A percentile compares a stretch with the other conserved stretches of the same genome.
Evolutionary conservation across 1,140 invertebrate species (phyloP).

Genomic region (Heliothis subflexa): DNA sequence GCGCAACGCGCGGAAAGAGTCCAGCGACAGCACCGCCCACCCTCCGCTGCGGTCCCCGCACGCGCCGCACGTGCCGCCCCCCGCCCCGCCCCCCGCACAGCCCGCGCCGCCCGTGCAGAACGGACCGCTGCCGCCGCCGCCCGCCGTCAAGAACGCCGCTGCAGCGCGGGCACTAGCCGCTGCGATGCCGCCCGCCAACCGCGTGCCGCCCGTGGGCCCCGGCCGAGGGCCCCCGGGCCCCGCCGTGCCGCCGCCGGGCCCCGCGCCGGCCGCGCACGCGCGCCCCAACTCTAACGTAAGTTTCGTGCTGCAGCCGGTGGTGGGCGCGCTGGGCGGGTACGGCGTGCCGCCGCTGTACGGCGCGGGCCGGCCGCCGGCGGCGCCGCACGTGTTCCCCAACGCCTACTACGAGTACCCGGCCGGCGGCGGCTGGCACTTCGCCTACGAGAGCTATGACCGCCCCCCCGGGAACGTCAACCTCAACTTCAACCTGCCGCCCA

Average conservation of each 20-base stretch:
- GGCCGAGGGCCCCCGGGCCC: slow-evolving; percentile 10
- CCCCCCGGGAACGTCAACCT: slow-evolving; percentile 76
- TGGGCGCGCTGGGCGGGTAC: slow-evolving; percentile 56
- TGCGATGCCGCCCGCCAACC: neutral
- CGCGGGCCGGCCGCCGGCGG: slow-evolving; percentile 61
- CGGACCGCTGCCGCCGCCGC: slow-evolving; percentile 15
- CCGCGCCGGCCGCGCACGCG: slow-evolving; percentile 32
- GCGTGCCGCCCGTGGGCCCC: slow-evolving; percentile 39
- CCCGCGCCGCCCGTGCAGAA: slow-evolving; percentile 25
- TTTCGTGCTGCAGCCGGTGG: slow-evolving; percentile 80
- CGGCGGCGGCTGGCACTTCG: slow-evolving; percentile 76
- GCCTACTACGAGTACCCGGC: slow-evolving; percentile 73
- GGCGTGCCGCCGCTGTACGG: slow-evolving; percentile 69
- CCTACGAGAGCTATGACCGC: slow-evolving; percentile 76
- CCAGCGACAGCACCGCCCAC: slow-evolving; percentile 12
- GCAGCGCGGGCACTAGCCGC: neutral
- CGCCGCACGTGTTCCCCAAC: slow-evolving; percentile 69
- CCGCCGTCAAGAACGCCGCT: neutral
- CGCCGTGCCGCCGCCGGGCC: neutral
- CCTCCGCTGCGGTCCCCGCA: neutral
- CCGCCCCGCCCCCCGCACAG: slow-evolving; percentile 39
- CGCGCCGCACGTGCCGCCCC: slow-evolving; percentile 42
- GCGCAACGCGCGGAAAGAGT: slow-evolving; percentile 48
- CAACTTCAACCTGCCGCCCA: slow-evolving; percentile 80
- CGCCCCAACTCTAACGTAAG: slow-evolving; percentile 80